These are phyloP conservation scores for Pachyramphus minor DNA, from an alignment of 2,113 vertebrate genomes.

Conservation along the genomic window DNA sequence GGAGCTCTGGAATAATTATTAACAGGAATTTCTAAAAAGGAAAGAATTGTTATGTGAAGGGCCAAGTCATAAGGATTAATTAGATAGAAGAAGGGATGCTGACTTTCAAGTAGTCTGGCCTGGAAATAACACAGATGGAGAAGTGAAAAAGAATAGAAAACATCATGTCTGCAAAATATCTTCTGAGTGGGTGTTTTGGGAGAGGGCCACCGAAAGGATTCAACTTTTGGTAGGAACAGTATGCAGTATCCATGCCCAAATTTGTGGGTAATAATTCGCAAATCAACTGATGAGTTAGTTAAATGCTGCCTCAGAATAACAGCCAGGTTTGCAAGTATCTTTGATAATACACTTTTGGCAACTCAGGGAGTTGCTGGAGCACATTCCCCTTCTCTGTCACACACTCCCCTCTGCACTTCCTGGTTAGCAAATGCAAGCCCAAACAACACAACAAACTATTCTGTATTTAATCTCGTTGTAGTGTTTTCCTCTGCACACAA, in stretches of 20 bases:
- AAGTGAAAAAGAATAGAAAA: constrained; percentile 4
- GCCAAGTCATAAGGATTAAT: not conserved
- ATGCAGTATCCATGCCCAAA: not conserved
- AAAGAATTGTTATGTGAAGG: not conserved
- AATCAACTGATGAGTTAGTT: not conserved
- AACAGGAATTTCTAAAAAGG: not conserved
- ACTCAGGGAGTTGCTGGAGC: not conserved
- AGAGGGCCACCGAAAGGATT: not conserved
- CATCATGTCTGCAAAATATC: not conserved
- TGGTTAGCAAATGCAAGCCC: not conserved
- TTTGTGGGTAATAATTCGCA: not conserved
- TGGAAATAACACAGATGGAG: constrained; percentile 3
- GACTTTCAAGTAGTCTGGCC: not conserved
- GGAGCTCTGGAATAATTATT: constrained; percentile 10
- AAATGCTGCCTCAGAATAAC: not conserved
- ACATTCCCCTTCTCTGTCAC: not conserved
- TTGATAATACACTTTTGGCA: not conserved
- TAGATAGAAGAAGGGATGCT: not conserved
- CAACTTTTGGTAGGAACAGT: not conserved
- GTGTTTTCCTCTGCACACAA: not conserved
- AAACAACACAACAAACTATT: not conserved
- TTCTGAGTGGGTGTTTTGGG: not conserved
- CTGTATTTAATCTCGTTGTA: fast-evolving
- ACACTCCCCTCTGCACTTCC: not conserved
- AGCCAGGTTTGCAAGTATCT: not conserved